A percentile compares a stretch with the other conserved stretches of the same genome.
Conservation (phyloP, 2,113 vertebrate species). For the Calypte anna region DNA sequence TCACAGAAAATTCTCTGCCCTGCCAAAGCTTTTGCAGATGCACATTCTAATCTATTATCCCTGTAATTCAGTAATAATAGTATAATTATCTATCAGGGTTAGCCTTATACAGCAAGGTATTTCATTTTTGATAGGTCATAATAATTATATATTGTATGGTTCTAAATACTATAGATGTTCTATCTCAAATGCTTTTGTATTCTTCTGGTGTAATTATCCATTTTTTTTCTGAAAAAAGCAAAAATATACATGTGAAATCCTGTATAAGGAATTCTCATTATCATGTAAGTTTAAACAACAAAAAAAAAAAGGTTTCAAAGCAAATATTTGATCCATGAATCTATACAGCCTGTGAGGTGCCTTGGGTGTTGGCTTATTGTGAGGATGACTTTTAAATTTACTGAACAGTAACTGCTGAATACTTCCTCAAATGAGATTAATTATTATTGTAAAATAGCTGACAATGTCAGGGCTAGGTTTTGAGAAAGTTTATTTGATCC, state of each 20-base stretch:
- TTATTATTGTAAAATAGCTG: not conserved
- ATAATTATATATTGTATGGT: not conserved
- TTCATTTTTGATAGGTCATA: not conserved
- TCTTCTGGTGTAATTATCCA: not conserved
- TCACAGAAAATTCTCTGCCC: not conserved
- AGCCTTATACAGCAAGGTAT: not conserved
- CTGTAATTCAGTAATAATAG: not conserved
- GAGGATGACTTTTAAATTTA: not conserved
- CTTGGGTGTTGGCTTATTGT: not conserved
- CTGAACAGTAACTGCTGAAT: not conserved
- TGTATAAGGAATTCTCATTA: not conserved
- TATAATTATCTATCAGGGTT: not conserved
- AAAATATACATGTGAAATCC: not conserved
- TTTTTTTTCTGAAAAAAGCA: not conserved
- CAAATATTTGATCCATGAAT: not conserved
- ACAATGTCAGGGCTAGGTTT: not conserved
- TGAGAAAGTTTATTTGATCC: not conserved
- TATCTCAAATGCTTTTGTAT: too few relatives aligned
- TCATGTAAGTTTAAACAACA: not conserved
- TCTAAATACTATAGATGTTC: too few relatives aligned
- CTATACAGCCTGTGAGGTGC: not conserved
- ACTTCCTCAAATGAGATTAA: not conserved
- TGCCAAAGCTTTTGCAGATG: fast-evolving
- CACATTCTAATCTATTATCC: not conserved
- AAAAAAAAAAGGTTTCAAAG: not conserved